phyloP scores from a whole-genome alignment of 1,140 invertebrate genomes.

The Chymomyza costata region DNA sequence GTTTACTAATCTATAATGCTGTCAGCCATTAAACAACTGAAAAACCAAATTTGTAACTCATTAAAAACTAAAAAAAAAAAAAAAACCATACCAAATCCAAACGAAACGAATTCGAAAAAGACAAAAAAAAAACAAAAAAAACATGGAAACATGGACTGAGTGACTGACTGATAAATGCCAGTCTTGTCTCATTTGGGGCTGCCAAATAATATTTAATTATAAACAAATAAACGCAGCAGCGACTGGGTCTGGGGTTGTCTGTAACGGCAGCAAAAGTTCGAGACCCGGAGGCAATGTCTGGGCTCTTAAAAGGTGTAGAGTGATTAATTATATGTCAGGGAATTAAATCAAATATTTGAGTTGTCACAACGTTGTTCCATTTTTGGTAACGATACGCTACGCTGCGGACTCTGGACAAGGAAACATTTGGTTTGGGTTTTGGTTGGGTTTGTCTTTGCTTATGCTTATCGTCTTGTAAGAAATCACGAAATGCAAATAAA shows the following conservation, averaged over 20 bases:
- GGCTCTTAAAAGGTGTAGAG: slow-evolving; percentile 61
- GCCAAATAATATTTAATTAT: slow-evolving; percentile 73
- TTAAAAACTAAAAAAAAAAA: slow-evolving; percentile 38
- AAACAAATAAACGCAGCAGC: slow-evolving; percentile 59
- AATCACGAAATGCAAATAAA: slow-evolving; percentile 73
- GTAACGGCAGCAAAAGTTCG: slow-evolving; percentile 5
- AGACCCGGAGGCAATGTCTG: slow-evolving; percentile 12
- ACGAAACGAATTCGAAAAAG: slow-evolving; percentile 57
- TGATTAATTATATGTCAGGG: slow-evolving; percentile 73
- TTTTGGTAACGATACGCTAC: slow-evolving; percentile 2
- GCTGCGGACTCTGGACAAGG: slow-evolving; percentile 1
- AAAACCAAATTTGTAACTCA: slow-evolving; percentile 72
- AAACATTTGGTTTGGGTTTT: too few relatives aligned
- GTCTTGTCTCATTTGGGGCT: slow-evolving; percentile 65
- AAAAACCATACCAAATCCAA: slow-evolving; percentile 16
- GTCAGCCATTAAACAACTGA: slow-evolving; percentile 69
- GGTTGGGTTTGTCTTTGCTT: slow-evolving; percentile 2
- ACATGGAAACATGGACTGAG: slow-evolving; percentile 32
- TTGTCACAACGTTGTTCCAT: slow-evolving; percentile 28
- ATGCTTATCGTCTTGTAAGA: slow-evolving; percentile 39
- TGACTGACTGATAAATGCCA: slow-evolving; percentile 69
- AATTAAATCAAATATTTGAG: slow-evolving; percentile 74
- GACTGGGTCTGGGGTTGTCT: not conserved
- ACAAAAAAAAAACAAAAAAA: slow-evolving; percentile 2
- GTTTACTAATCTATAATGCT: slow-evolving; percentile 69